Percentiles rank a stretch among this genome's conserved stretches.
These are phyloP conservation scores for Drosophila navojoa DNA, from an alignment of 1,140 invertebrate genomes.

Conservation along the genomic window DNA sequence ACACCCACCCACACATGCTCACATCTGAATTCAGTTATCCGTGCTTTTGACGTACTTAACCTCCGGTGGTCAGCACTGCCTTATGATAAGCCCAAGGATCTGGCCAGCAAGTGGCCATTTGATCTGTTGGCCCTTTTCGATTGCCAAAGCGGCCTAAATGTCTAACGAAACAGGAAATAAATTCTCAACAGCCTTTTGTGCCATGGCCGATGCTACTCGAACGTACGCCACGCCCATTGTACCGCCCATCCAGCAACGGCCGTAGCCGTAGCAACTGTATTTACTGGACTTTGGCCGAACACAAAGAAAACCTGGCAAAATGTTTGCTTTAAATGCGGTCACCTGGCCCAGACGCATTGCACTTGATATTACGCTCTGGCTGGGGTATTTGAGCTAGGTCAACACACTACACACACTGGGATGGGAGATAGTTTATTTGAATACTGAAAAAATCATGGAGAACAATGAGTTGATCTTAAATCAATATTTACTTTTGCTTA, in stretches of 20 bases:
- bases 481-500: too few relatives aligned
- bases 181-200: slow-evolving; percentile 66
- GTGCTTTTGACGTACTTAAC: slow-evolving; percentile 45
- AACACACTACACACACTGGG: not conserved
- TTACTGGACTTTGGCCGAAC: slow-evolving; percentile 26
- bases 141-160: slow-evolving; percentile 65
- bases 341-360: slow-evolving; percentile 29
- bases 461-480: too few relatives aligned
- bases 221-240: slow-evolving; percentile 33
- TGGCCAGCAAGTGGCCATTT: slow-evolving; percentile 49
- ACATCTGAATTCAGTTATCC: slow-evolving; percentile 34
- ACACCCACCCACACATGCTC: slow-evolving; percentile 17
- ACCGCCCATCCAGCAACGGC: slow-evolving; percentile 3
- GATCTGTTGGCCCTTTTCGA: slow-evolving; percentile 56
- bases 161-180: slow-evolving; percentile 71
- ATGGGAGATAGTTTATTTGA: too few relatives aligned
- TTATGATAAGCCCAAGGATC: slow-evolving; percentile 49
- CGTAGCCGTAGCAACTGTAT: slow-evolving; percentile 9
- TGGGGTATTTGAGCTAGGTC: not conserved
- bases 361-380: not conserved
- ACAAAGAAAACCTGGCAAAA: slow-evolving; percentile 28
- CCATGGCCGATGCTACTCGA: slow-evolving; percentile 17
- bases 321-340: slow-evolving; percentile 48
- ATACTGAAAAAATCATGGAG: too few relatives aligned
- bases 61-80: slow-evolving; percentile 26